These are phyloP conservation scores for Mesodorylaimus sp. DNA, from an alignment of 2,888 invertebrate species.

Conservation along the genomic window DNA sequence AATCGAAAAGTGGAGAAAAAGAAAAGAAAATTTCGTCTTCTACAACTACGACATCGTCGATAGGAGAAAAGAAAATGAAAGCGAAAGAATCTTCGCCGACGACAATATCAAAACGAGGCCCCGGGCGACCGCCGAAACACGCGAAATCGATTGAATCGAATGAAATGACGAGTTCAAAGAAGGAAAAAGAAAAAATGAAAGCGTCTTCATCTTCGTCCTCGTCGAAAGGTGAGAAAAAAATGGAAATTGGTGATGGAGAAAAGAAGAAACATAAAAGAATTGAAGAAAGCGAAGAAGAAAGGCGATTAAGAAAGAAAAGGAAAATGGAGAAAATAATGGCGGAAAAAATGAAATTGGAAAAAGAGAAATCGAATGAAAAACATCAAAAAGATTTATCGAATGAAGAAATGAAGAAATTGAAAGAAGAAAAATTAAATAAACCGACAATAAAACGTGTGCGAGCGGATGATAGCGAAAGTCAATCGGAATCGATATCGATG, in stretches of 20 bases:
- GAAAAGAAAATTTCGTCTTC: conserved; percentile 8
- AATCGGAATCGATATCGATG: too few relatives aligned
- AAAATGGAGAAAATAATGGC: conserved; percentile 32
- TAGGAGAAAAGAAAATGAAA: not conserved
- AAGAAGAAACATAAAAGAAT: conserved; percentile 11
- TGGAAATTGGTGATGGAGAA: conserved; percentile 7
- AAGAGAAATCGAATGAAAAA: too few relatives aligned
- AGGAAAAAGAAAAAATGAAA: too few relatives aligned
- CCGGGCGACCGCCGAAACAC: conserved; percentile 17
- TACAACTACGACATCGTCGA: conserved; percentile 15
- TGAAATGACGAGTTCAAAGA: too few relatives aligned
- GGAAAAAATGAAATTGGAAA: too few relatives aligned
- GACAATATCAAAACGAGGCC: conserved; percentile 19
- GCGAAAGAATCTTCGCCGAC: conserved; percentile 12
- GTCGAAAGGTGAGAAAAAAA: conserved; percentile 33
- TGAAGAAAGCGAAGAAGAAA: not conserved
- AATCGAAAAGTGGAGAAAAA: not conserved
- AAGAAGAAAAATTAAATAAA: too few relatives aligned
- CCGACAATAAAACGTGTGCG: too few relatives aligned
- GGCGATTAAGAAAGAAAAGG: conserved; percentile 54
- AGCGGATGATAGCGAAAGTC: too few relatives aligned
- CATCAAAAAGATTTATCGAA: too few relatives aligned
- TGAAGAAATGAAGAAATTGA: too few relatives aligned
- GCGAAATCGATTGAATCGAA: conserved; percentile 29
- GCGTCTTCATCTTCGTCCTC: not conserved